Base-by-base conservation (phyloP, 2,888 invertebrate species). In the Cheilosia vernalis region DNA sequence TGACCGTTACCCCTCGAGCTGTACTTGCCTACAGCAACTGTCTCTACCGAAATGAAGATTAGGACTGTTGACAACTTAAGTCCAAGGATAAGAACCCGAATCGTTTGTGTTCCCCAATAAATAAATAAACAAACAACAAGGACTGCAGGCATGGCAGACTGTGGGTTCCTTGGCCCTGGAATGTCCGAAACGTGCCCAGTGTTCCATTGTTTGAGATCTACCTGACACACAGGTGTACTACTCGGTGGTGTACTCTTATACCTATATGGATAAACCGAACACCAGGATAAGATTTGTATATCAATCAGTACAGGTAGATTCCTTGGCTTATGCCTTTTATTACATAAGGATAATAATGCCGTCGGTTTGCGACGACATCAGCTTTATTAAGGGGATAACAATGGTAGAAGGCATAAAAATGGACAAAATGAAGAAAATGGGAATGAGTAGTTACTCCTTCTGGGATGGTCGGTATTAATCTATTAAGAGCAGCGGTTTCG, bases 41-140 rank as follows among this genome's bases (percentile, higher is more conserved):
- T 51, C 73, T 44, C 79, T 74, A 79, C 51, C 84, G 42, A 84
- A 80, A 84, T 74, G 80, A 55, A 70, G 84, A 79, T 84, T 84
- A 84, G 64, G 60, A 76, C 60, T 80, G 84, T 80, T 84, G 84
- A 84, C 84, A 84, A 76, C 80, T 84, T 76, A 80, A 84, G 84
- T 70, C 84, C 33, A 70, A 76, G 74, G 80, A 80, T 84, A 78
- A 72, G 80, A 64, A 84, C 55, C 53, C 42, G 58, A 76, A 74
- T 80, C 70, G 74, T 84, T 84, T 80, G 69, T 66, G 44, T 63
- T 21, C 60, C 40, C 30, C 56, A 30, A 64, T 56, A 80, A 70
- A 63, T 63, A 70, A 78, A 63, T 49, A 78, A 55, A 47, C 37
- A 77, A 63, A 64, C 55, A 63, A 19, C 49, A 73, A 61, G 33